Evolutionary conservation across 2,797 vertebrate species (phyloP), one percentile per base, ranked within the genome.

Genomic region (Enteromius radiatus): DNA sequence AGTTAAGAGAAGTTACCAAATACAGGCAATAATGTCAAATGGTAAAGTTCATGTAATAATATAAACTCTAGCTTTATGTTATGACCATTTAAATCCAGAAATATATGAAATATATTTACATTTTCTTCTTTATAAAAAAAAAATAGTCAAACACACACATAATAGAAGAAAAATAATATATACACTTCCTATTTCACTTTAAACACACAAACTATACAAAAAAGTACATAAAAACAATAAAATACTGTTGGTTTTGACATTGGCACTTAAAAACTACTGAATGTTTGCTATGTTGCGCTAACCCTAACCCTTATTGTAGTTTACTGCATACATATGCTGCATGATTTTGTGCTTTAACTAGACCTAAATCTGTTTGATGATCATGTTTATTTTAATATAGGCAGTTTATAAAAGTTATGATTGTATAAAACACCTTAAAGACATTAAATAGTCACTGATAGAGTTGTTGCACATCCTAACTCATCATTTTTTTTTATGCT

Each of bases 181-280:
- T 76, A 84, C 79, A 88, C 45, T 52, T 78, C 12, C 69, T 77
- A 63, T 70, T 76, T 75, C 71, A 56, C 71, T 87, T 70, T 68
- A 86, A 84, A 86, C 36, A 83, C 75, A 88, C 88, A 91, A 54
- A 67, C 80, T 67, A 54, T 80, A 84, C 21, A 85, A 33, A 86
- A 86, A 87, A 77, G 28, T 26, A 70, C 47, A 71, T 47, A 31
- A n/a, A 78, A 76, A 84, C 76, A 81, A 68, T 28, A 71, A 91
- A 90, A 90, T 89, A 14, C 59, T 83, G 33, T 61, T 69, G 88
- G 90, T 45, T 17, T 36, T 77, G 61, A 81, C 75, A 91, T 4
- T 91, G 91, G 90, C 91, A 93, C 92, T 91, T 93, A 80, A 88
- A 88, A 67, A 78, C 86, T 61, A 88, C 78, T 26, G 71, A 82